A percentile compares a stretch with the other conserved stretches of the same genome.
phyloP scores from a whole-genome alignment of 2,888 invertebrate genomes.

The Lucinisca nassula region DNA sequence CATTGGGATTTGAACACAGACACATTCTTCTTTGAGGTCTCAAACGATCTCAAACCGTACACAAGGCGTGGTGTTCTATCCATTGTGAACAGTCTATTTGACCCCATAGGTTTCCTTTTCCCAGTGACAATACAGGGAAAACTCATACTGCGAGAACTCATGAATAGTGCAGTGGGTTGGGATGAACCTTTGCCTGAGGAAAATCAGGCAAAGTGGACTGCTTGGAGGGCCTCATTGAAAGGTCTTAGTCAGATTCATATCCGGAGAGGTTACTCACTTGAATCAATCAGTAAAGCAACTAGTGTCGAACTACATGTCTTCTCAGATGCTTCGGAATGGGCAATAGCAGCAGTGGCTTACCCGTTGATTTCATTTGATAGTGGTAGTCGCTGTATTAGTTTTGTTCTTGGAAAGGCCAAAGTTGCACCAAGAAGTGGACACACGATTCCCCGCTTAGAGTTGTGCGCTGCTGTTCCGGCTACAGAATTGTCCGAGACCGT shows the following conservation, averaged over 20 bases:
- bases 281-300: neutral
- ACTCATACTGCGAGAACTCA: conserved; percentile 48
- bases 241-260: neutral
- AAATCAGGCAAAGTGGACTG: neutral
- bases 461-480: conserved; percentile 62
- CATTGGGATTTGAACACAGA: conserved; percentile 4
- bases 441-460: conserved; percentile 68
- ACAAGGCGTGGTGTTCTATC: conserved; percentile 1
- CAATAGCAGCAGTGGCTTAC: conserved; percentile 44
- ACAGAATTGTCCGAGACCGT: conserved; percentile 41
- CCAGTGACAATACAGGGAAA: conserved; percentile 61
- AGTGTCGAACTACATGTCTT: conserved; percentile 34
- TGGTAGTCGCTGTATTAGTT: conserved; percentile 30
- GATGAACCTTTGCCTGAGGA: conserved; percentile 17
- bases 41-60: neutral
- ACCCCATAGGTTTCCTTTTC: conserved; percentile 62
- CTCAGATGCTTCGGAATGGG: conserved; percentile 47
- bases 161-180: conserved; percentile 19
- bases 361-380: neutral
- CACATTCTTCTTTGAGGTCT: neutral
- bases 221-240: conserved; percentile 13
- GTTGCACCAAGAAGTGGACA: conserved; percentile 52
- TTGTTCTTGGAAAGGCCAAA: conserved; percentile 67
- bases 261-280: neutral
- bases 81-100: conserved; percentile 30